Conservation (phyloP, 2,113 vertebrate genomes). For the Eolophus roseicapilla region DNA sequence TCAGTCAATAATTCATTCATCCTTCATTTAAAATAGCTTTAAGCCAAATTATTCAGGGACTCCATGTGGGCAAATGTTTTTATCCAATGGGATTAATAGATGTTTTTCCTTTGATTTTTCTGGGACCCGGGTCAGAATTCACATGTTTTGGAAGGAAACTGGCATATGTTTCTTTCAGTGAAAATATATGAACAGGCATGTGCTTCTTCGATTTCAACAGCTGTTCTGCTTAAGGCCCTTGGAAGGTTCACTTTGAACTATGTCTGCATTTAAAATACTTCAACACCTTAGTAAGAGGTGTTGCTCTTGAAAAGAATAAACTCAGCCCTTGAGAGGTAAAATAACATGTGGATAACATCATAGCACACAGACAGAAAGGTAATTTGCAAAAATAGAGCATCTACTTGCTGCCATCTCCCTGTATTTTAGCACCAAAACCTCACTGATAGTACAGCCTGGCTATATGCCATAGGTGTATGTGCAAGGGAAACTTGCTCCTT, state of each 20-base stretch:
- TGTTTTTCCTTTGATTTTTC: neutral
- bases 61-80: neutral
- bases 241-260: neutral
- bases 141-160: neutral
- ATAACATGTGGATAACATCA: fast-evolving
- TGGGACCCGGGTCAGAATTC: neutral
- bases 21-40: neutral
- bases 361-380: neutral
- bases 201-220: neutral
- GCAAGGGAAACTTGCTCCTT: neutral
- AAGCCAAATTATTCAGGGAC: neutral
- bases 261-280: neutral
- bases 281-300: neutral
- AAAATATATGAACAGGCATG: neutral
- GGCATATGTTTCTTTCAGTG: neutral
- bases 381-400: neutral
- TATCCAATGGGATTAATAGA: neutral
- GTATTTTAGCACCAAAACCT: neutral
- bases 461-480: neutral
- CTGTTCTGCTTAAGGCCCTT: neutral
- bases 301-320: neutral
- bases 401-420: neutral
- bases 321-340: neutral
- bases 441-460: neutral
- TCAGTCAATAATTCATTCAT: neutral